A percentile compares a stretch with the other conserved stretches of the same genome.
phyloP scores from a whole-genome alignment of 64 coral and sea anemone genomes.

The Stichodactyla mertensii region DNA sequence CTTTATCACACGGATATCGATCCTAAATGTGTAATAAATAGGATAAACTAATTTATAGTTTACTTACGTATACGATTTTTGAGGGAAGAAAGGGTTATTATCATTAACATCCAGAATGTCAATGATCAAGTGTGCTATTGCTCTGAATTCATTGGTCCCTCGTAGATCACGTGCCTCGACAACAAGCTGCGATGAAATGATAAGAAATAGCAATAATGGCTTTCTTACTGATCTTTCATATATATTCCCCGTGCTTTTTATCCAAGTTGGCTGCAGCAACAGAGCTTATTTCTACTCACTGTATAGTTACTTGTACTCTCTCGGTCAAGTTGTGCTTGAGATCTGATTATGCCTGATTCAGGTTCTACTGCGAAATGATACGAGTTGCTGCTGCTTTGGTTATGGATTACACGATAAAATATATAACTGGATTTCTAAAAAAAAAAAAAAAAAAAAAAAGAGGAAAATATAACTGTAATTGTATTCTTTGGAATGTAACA shows the following conservation, averaged over 20 bases:
- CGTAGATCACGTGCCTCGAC: slow-evolving; percentile 16
- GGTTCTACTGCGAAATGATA: slow-evolving; percentile 60
- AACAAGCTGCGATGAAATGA: background rate
- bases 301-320: slow-evolving; percentile 63
- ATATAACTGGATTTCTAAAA: background rate
- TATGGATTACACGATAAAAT: slow-evolving; percentile 28
- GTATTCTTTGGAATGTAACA: too few relatives aligned
- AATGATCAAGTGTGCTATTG: background rate
- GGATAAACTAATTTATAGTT: background rate
- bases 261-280: too few relatives aligned
- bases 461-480: too few relatives aligned
- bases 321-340: slow-evolving; percentile 52
- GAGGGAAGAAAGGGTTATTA: slow-evolving; percentile 21
- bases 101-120: slow-evolving; percentile 47
- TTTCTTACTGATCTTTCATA: too few relatives aligned
- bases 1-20: too few relatives aligned
- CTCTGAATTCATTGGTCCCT: background rate
- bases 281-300: slow-evolving; percentile 24
- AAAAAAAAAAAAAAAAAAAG: background rate
- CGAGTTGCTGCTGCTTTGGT: slow-evolving; percentile 52
- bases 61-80: slow-evolving; percentile 32
- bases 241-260: too few relatives aligned
- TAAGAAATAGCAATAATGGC: too few relatives aligned
- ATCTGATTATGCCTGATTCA: slow-evolving; percentile 55
- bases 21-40: too few relatives aligned